These are phyloP conservation scores for Calyptommatus sinebrachiatus DNA, from an alignment of 2,113 vertebrate species.

Conservation along the genomic window DNA sequence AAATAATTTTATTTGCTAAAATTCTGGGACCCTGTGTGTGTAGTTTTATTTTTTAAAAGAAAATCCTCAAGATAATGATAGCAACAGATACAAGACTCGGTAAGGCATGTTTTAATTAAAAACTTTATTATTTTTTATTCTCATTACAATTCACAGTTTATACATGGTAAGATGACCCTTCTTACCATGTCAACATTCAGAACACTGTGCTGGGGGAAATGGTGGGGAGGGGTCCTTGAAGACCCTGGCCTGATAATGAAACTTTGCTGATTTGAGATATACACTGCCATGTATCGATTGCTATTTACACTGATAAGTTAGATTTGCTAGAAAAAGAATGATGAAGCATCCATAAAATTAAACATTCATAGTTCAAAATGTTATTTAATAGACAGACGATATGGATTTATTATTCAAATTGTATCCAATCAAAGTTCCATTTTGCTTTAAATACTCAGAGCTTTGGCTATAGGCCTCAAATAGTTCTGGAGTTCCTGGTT, in stretches of 20 bases:
- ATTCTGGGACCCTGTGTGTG: neutral
- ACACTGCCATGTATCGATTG: slow-evolving; percentile 67
- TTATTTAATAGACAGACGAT: slow-evolving; percentile 61
- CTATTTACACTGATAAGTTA: slow-evolving; percentile 78
- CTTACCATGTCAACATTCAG: slow-evolving; percentile 69
- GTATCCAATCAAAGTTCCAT: slow-evolving; percentile 64
- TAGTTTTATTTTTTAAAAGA: slow-evolving; percentile 43
- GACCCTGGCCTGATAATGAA: slow-evolving; percentile 69
- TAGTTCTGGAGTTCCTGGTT: slow-evolving; percentile 12
- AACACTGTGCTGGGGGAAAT: slow-evolving; percentile 71
- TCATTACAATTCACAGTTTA: slow-evolving; percentile 81
- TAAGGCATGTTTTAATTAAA: slow-evolving; percentile 73
- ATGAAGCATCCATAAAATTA: slow-evolving; percentile 68
- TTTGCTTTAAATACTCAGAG: slow-evolving; percentile 58
- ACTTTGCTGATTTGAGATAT: slow-evolving; percentile 70
- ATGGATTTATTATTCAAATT: slow-evolving; percentile 64
- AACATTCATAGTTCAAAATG: slow-evolving; percentile 69
- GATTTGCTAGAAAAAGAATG: slow-evolving; percentile 75
- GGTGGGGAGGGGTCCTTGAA: slow-evolving; percentile 57
- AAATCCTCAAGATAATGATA: slow-evolving; percentile 54
- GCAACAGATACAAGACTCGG: slow-evolving; percentile 67
- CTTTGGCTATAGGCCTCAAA: slow-evolving; percentile 39
- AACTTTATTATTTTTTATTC: slow-evolving; percentile 79
- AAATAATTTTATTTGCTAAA: slow-evolving; percentile 50
- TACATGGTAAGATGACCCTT: slow-evolving; percentile 59